These are phyloP conservation scores for Typhlichthys eigenmanni DNA, from an alignment of 2,797 vertebrate genomes.

Conservation along the genomic window DNA sequence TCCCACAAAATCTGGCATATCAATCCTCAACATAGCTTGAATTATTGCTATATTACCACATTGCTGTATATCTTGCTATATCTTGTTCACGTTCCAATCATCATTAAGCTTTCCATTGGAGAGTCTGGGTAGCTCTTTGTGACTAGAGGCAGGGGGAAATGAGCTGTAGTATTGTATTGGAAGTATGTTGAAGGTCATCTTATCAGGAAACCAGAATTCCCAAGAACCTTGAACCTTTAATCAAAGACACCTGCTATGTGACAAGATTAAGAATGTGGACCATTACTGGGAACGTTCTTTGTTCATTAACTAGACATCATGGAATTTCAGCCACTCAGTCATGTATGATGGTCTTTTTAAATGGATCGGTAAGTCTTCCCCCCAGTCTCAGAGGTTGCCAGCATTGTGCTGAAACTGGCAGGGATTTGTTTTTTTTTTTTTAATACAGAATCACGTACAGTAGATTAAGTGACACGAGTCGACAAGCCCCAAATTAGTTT, in stretches of 20 bases:
- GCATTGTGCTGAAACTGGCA: conserved; percentile 25
- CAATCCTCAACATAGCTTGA: too few relatives aligned
- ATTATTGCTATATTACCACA: too few relatives aligned
- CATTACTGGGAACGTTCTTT: background rate
- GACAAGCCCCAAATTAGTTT: too few relatives aligned
- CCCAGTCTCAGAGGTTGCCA: conserved; percentile 25
- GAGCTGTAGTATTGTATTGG: background rate
- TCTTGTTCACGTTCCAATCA: too few relatives aligned
- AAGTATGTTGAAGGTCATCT: conserved; percentile 15
- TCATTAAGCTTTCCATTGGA: too few relatives aligned
- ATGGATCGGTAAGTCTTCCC: conserved; percentile 51
- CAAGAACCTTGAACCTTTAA: background rate
- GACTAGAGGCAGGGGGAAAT: too few relatives aligned
- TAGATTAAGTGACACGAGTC: too few relatives aligned
- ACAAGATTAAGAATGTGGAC: background rate
- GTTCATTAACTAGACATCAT: conserved; percentile 16
- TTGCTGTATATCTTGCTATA: too few relatives aligned
- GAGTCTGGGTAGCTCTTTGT: too few relatives aligned
- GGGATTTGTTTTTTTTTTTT: background rate
- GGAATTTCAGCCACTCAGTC: conserved; percentile 50
- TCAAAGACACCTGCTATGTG: conserved; percentile 2
- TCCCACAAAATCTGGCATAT: too few relatives aligned
- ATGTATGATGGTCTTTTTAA: conserved; percentile 20
- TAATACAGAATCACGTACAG: too few relatives aligned
- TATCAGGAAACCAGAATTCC: conserved; percentile 16